These are phyloP conservation scores for Caenorhabditis tropicalis DNA, from an alignment of 1,140 invertebrate species.

Conservation along the genomic window DNA sequence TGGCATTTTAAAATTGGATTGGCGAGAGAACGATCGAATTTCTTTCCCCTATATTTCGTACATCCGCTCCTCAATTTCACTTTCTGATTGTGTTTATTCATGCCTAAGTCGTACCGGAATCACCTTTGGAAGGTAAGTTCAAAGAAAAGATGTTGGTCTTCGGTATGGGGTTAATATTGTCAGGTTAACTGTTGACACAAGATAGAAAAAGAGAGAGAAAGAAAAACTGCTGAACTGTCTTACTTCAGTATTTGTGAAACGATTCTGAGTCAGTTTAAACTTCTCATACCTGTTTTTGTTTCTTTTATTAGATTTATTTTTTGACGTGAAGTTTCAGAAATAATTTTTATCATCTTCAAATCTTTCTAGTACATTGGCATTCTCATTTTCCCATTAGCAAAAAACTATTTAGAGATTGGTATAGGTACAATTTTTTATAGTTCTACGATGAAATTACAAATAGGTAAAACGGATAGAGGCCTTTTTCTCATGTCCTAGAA, in stretches of 20 bases:
- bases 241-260: neutral
- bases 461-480: no score
- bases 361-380: no score
- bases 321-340: neutral
- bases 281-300: neutral
- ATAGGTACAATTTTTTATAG: no score
- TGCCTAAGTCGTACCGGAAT: constrained; percentile 2
- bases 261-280: neutral
- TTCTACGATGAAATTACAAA: no score
- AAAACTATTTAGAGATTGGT: no score
- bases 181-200: neutral
- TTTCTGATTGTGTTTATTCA: neutral
- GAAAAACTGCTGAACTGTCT: neutral
- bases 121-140: constrained; percentile 15
- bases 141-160: neutral
- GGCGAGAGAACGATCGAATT: neutral
- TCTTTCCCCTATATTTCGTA: neutral
- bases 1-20: constrained; percentile 36
- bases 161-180: neutral
- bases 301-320: neutral
- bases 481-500: no score
- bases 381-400: no score
- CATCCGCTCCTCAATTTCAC: neutral
- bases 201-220: neutral
- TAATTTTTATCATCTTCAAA: no score